Conservation (phyloP, 64 coral and sea anemone species). For the Actinia equina region DNA sequence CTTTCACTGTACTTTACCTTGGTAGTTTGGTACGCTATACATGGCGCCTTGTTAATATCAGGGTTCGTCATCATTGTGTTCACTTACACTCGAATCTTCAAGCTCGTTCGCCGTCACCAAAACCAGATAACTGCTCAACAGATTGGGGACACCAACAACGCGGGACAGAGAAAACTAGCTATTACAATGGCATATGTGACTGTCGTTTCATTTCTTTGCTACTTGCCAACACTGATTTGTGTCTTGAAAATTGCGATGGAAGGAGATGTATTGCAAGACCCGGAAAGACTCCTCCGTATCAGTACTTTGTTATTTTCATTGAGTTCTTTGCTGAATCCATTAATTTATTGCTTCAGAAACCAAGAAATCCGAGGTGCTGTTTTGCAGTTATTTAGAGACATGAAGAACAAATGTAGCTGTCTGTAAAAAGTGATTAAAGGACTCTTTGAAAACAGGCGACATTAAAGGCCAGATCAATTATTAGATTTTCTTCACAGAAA, state of each 20-base stretch:
- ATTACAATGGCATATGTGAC: slow-evolving; percentile 1
- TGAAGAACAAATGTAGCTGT: not conserved
- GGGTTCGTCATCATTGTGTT: too few species aligned
- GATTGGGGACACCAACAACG: not conserved
- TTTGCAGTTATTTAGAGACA: not conserved
- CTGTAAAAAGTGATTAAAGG: too few species aligned
- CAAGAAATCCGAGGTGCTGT: not conserved
- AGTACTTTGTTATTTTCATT: not conserved
- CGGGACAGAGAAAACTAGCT: slow-evolving; percentile 1
- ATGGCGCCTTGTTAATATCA: too few species aligned
- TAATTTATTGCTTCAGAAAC: not conserved
- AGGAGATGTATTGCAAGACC: not conserved
- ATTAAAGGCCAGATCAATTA: too few species aligned
- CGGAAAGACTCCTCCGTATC: not conserved
- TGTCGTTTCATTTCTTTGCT: not conserved
- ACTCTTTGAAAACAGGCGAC: too few species aligned
- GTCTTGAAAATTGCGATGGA: not conserved
- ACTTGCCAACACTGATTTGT: not conserved
- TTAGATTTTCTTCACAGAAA: too few species aligned
- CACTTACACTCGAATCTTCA: not conserved
- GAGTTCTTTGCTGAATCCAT: not conserved
- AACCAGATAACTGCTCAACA: slow-evolving; percentile 1
- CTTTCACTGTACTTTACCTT: too few species aligned
- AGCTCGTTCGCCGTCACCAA: slow-evolving; percentile 5
- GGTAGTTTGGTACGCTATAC: too few species aligned